A percentile compares a stretch with the other conserved stretches of the same genome.
Conservation (phyloP, 2,113 vertebrate species). For the Edolisoma coerulescens region DNA sequence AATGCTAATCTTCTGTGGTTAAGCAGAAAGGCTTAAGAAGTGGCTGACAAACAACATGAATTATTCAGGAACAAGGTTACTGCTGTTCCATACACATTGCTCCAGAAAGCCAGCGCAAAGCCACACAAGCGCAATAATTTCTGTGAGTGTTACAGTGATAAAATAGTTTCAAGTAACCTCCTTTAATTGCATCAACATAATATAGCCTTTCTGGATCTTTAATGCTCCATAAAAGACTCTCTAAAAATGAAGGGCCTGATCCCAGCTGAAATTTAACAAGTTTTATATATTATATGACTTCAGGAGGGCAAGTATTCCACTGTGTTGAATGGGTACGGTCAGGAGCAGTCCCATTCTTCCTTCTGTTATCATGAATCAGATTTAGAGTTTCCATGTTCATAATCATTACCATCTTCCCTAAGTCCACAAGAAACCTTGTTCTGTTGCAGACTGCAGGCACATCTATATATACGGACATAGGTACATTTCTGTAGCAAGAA, state of each 20-base stretch:
- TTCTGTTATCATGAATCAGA: neutral
- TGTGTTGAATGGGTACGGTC: neutral
- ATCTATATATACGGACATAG: fast-evolving
- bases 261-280: neutral
- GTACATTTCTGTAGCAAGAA: neutral
- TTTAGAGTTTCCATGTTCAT: neutral
- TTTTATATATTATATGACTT: neutral
- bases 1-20: slow-evolving; percentile 68
- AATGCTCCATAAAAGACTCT: neutral
- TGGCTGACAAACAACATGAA: slow-evolving; percentile 66
- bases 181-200: neutral
- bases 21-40: slow-evolving; percentile 65
- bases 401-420: neutral
- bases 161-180: neutral
- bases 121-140: slow-evolving; percentile 38
- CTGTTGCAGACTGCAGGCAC: neutral
- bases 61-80: slow-evolving; percentile 64
- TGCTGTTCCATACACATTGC: slow-evolving; percentile 34
- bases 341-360: neutral
- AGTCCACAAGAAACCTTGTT: neutral
- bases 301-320: neutral
- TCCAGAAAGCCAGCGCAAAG: slow-evolving; percentile 18
- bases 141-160: neutral
- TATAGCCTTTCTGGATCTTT: neutral
- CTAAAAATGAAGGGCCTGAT: neutral